phyloP scores from a whole-genome alignment of 2,888 invertebrate genomes.

The Cremastinae sp. region DNA sequence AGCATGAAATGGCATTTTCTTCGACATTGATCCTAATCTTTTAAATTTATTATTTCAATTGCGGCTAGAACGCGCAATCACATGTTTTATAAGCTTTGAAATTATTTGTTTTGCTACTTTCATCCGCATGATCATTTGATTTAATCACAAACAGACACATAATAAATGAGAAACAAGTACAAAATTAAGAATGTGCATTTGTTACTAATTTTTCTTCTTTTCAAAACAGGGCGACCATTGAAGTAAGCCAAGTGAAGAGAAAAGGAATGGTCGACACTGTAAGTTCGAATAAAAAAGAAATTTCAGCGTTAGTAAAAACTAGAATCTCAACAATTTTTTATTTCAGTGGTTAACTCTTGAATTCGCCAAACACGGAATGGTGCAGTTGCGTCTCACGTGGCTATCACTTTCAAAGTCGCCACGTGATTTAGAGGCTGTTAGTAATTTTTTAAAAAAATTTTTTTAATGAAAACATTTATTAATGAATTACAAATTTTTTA shows the following conservation, averaged over 20 bases:
- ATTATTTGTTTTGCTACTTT: slow-evolving; percentile 7
- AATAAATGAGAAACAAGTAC: no score
- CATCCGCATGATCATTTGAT: slow-evolving; percentile 28
- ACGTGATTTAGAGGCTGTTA: slow-evolving; percentile 88
- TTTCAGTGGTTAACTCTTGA: slow-evolving; percentile 96
- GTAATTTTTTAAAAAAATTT: slow-evolving; percentile 70
- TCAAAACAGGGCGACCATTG: slow-evolving; percentile 85
- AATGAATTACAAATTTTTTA: background rate
- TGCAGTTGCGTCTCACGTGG: slow-evolving; percentile 95
- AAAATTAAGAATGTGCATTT: no score
- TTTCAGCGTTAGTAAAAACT: slow-evolving; percentile 54
- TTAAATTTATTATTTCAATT: slow-evolving; percentile 18
- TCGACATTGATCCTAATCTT: no score
- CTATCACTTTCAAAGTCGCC: slow-evolving; percentile 88
- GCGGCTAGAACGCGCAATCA: slow-evolving; percentile 30
- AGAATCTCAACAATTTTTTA: slow-evolving; percentile 32
- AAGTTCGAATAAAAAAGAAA: slow-evolving; percentile 74
- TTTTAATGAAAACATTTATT: background rate
- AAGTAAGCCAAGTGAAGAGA: slow-evolving; percentile 86
- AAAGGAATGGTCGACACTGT: slow-evolving; percentile 88
- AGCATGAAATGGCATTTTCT: no score
- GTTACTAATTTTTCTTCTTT: slow-evolving; percentile 34
- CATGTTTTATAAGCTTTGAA: slow-evolving; percentile 40
- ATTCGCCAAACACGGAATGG: slow-evolving; percentile 96
- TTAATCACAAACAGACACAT: slow-evolving; percentile 6